A percentile compares a stretch with the other conserved stretches of the same genome.
Evolutionary conservation across 2,113 vertebrate species (phyloP).

Genomic region (Halcyon senegalensis): DNA sequence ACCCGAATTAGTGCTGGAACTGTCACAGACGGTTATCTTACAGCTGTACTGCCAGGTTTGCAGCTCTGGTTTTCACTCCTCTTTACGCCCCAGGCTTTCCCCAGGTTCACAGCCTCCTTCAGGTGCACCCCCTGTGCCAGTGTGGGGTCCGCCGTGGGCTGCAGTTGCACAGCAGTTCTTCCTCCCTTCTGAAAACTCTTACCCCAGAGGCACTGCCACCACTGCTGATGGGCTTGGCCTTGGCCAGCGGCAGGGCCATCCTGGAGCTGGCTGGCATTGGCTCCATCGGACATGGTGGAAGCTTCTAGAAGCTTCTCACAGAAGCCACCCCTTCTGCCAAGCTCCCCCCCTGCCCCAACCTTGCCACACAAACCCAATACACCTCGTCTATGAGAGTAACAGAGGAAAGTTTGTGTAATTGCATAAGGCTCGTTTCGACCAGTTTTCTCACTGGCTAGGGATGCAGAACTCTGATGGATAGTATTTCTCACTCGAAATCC

Average conservation of each 20-base stretch:
- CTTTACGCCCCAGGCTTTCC: not conserved
- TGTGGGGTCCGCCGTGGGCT: not conserved
- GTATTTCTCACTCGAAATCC: not conserved
- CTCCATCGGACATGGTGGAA: not conserved
- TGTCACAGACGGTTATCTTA: not conserved
- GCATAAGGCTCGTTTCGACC: not conserved
- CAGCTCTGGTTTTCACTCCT: not conserved
- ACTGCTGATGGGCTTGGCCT: not conserved
- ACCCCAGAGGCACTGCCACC: not conserved
- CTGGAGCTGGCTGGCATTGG: not conserved
- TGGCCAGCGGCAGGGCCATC: rapidly evolving
- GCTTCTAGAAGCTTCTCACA: not conserved
- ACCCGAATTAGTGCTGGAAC: not conserved
- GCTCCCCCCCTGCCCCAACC: too few relatives aligned
- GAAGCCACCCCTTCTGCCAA: not conserved
- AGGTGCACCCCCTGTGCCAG: not conserved
- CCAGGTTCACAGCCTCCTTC: not conserved
- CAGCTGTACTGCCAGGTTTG: not conserved
- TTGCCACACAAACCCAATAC: not conserved
- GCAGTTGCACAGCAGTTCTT: not conserved
- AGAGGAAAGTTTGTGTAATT: not conserved
- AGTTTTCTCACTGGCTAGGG: not conserved
- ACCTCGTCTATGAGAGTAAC: not conserved
- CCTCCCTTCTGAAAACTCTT: not conserved
- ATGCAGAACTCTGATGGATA: not conserved